Percentiles rank a stretch among this genome's conserved stretches.
Conservation (phyloP, 1,140 invertebrate genomes). For the Drusus annulatus region DNA sequence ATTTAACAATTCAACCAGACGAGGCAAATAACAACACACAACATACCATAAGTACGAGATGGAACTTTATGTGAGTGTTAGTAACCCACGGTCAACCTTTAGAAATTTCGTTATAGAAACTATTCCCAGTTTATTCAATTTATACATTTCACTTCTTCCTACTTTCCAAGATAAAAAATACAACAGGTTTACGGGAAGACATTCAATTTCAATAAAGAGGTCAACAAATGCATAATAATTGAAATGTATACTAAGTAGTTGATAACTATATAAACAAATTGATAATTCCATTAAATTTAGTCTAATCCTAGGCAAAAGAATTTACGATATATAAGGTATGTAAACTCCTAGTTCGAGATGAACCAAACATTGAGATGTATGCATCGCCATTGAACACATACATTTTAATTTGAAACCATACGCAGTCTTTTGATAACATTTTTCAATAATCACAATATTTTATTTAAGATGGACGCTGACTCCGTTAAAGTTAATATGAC, state of each 20-base stretch:
- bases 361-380: constrained; percentile 31
- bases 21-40: constrained; percentile 22
- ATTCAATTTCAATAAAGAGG: constrained; percentile 52
- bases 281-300: constrained; percentile 30
- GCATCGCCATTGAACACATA: constrained; percentile 24
- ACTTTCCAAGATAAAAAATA: constrained; percentile 22
- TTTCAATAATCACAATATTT: constrained; percentile 54
- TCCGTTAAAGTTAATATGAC: background rate
- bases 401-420: constrained; percentile 44
- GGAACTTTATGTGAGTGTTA: constrained; percentile 13
- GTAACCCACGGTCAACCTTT: constrained; percentile 3
- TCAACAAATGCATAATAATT: constrained; percentile 45
- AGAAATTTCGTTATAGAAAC: background rate
- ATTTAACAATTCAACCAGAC: constrained; percentile 9
- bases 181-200: constrained; percentile 50
- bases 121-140: background rate
- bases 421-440: constrained; percentile 57
- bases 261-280: constrained; percentile 39
- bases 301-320: constrained; percentile 36
- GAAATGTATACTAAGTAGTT: constrained; percentile 39
- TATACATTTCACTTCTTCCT: background rate
- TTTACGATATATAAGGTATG: constrained; percentile 19
- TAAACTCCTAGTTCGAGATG: constrained; percentile 23
- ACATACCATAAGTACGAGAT: constrained; percentile 32
- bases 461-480: constrained; percentile 47